Base-by-base conservation (phyloP, 92 coral and sea anemone species). In the Metridium senile region DNA sequence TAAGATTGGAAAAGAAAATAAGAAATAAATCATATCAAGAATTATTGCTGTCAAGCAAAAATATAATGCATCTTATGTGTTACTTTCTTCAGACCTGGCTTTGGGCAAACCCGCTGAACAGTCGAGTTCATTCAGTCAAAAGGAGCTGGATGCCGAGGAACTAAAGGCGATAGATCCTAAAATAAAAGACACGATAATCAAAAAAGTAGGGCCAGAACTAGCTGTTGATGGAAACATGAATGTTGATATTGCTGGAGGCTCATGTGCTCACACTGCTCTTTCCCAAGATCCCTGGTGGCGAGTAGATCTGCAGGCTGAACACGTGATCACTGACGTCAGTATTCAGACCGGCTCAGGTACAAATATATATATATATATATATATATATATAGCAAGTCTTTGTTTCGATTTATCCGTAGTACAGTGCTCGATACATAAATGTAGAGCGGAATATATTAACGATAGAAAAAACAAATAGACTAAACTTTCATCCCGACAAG, bases 211-310 rank as follows among this genome's bases (percentile, higher is more conserved):
- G 34, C 80, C 91, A 22, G 87, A 87, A 27, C 58, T 76, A 29
- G 91, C 91, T 8, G 91, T 87, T 34, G 51, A 87, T 26, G 87
- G 91, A 22, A 80, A 77, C 68, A 87, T 87, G 91, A 66, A 83
- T 33, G 28, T 73, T 49, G 32, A 57, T 17, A 70, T 87, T 0
- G 62, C 58, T 23, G 87, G 72, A 34, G 91, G 91, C 9, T 87
- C 91, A 17, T 87, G 91, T 34, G 79, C 87, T 1, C 91, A 77
- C n/a, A 87, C 91, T 26, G 65, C 76, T 33, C 81, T 52, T 18
- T 72, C 84, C 13, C 25, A 63, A 11, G 91, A 87, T 47, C 91
- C 91, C 26, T 87, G 91, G 91, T 87, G 91, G 91, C 71, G 66
- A 67, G 91, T 87, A 16, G 91, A 87, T 62, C 81, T 87, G 23